phyloP scores from a whole-genome alignment of 2,797 vertebrate species.

The Anabacerthia variegaticeps region DNA sequence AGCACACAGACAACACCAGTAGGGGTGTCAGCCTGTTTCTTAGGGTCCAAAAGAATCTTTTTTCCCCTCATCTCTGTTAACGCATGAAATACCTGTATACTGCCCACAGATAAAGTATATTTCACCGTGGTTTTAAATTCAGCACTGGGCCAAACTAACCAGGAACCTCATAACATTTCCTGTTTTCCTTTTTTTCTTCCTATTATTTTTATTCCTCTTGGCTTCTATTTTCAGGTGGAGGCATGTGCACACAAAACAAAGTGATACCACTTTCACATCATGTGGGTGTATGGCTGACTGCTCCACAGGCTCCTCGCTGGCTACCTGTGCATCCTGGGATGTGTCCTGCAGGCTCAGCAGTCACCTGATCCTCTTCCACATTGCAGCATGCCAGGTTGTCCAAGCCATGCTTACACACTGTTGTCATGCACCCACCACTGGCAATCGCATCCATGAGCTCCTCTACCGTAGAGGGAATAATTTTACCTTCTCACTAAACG shows the following conservation, averaged over 20 bases:
- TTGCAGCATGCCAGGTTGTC: neutral
- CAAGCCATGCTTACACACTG: neutral
- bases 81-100: neutral
- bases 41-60: neutral
- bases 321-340: neutral
- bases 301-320: neutral
- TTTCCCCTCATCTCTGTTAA: neutral
- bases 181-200: neutral
- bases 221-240: neutral
- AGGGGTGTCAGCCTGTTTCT: neutral
- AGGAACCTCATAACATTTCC: neutral
- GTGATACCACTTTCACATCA: neutral
- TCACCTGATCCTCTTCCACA: neutral
- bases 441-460: neutral
- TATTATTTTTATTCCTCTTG: neutral
- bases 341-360: neutral
- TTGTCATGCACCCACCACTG: neutral
- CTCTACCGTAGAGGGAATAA: neutral
- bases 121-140: neutral
- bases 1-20: neutral
- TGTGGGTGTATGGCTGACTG: neutral
- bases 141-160: neutral
- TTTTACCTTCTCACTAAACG: neutral
- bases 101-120: neutral
- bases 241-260: neutral